Evolutionary conservation across 2,113 vertebrate species (phyloP).

Genomic region (Ranitomeya variabilis): DNA sequence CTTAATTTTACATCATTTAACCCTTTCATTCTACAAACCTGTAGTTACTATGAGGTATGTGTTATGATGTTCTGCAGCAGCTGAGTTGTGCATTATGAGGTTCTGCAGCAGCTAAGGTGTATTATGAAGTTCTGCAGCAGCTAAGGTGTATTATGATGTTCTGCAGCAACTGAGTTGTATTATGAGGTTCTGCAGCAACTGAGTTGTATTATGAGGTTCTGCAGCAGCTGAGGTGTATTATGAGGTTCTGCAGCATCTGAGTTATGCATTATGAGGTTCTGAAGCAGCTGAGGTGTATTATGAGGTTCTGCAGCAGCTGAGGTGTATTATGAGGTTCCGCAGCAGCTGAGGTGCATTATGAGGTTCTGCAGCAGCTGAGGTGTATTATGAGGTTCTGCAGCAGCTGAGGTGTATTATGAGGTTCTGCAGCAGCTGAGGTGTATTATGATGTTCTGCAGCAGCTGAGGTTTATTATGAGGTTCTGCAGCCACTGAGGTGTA

Average conservation of each 20-base stretch:
- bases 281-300: too few relatives aligned
- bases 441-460: neutral
- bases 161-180: neutral
- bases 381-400: neutral
- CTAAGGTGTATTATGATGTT: neutral
- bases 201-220: neutral
- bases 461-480: neutral
- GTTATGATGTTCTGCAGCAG: too few relatives aligned
- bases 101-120: too few relatives aligned
- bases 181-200: neutral
- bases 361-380: neutral
- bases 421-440: neutral
- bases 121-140: neutral
- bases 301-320: too few relatives aligned
- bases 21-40: neutral
- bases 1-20: slow-evolving; percentile 1
- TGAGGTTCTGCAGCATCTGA: too few relatives aligned
- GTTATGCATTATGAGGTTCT: too few relatives aligned
- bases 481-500: neutral
- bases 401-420: neutral
- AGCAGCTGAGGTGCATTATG: neutral
- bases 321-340: neutral
- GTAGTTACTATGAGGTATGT: neutral
- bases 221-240: too few relatives aligned
- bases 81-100: too few relatives aligned